These are phyloP conservation scores for Mus spretus DNA, from an alignment of 2,797 vertebrate genomes.

Conservation along the genomic window DNA sequence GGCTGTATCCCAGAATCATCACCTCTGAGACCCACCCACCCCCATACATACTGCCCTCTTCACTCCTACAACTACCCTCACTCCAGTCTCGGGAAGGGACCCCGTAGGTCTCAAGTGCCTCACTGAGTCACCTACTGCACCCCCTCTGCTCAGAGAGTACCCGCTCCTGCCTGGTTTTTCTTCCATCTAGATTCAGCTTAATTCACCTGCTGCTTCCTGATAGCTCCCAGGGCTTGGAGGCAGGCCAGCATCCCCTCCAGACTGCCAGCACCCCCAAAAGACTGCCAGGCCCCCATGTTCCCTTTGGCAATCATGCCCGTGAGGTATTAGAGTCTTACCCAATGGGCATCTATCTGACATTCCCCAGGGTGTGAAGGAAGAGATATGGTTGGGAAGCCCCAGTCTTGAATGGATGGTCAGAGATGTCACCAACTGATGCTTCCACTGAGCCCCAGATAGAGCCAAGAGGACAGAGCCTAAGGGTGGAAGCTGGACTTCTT, in stretches of 20 bases:
- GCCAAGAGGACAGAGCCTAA: no score
- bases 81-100: background rate
- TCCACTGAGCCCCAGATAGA: background rate
- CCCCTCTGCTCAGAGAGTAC: background rate
- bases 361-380: background rate
- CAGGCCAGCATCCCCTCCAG: background rate
- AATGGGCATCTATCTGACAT: background rate
- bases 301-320: background rate
- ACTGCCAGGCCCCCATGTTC: background rate
- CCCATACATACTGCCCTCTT: fast-evolving
- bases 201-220: background rate
- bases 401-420: fast-evolving
- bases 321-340: background rate
- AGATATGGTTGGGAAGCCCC: fast-evolving
- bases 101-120: fast-evolving
- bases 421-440: background rate
- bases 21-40: no score
- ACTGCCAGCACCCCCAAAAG: background rate
- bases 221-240: background rate
- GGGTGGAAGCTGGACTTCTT: background rate
- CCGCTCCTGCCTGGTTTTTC: background rate
- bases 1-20: background rate
- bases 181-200: background rate
- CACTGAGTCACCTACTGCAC: background rate
- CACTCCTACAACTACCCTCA: fast-evolving